These are phyloP conservation scores for Strongylocentrotus purpuratus DNA, from an alignment of 35 echinoderm and acorn worm genomes.

Conservation along the genomic window DNA sequence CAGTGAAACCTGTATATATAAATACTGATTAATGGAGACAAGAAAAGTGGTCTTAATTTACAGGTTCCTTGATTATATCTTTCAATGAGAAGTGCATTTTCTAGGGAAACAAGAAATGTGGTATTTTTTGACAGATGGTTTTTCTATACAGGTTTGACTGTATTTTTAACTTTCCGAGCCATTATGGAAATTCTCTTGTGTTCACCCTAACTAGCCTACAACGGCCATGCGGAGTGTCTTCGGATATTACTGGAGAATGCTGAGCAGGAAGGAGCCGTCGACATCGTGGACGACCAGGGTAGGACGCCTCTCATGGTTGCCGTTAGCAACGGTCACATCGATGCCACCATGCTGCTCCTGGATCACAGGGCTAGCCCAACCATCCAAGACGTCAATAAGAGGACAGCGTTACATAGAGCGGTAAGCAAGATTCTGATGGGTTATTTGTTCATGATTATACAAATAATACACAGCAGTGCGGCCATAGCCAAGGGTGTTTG, in stretches of 20 bases:
- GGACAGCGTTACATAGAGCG: slow-evolving; percentile 91
- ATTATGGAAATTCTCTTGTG: background rate
- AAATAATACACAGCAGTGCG: background rate
- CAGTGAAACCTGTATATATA: no score
- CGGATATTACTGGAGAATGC: slow-evolving; percentile 92
- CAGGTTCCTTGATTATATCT: no score
- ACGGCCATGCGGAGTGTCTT: slow-evolving; percentile 95
- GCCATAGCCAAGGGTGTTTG: no score
- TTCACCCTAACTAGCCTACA: slow-evolving; percentile 73
- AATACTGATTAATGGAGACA: no score
- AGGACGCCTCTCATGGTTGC: slow-evolving; percentile 95
- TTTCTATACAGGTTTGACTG: no score
- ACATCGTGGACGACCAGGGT: slow-evolving; percentile 85
- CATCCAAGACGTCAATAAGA: slow-evolving; percentile 82
- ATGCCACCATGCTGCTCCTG: slow-evolving; percentile 88
- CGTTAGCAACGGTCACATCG: slow-evolving; percentile 96
- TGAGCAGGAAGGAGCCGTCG: slow-evolving; percentile 80
- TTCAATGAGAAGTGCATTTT: no score
- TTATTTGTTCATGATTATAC: background rate
- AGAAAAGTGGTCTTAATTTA: no score
- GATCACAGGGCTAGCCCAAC: slow-evolving; percentile 78
- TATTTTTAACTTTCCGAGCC: background rate
- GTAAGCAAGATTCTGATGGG: slow-evolving; percentile 49
- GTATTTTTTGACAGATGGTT: no score
- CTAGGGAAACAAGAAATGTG: no score